phyloP scores from a whole-genome alignment of 2,888 invertebrate species.

The Dicycla oo region DNA sequence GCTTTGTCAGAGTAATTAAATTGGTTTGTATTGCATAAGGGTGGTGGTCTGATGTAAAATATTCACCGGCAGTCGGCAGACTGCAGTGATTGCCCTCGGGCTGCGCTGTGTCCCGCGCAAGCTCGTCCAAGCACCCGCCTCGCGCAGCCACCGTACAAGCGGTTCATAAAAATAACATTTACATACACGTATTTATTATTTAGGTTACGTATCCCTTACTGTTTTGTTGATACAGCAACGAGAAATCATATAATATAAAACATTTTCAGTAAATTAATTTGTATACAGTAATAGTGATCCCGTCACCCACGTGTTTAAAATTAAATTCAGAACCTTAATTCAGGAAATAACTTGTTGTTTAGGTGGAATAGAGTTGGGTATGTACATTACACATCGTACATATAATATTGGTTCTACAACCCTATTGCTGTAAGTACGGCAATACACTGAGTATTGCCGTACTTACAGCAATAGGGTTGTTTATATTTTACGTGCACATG shows the following conservation, averaged over 20 bases:
- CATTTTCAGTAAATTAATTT: constrained; percentile 38
- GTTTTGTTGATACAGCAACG: constrained; percentile 42
- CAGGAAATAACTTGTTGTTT: constrained; percentile 22
- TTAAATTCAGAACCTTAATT: constrained; percentile 19
- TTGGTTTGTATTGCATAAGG: constrained; percentile 47
- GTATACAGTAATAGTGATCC: constrained; percentile 14
- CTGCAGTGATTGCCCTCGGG: constrained; percentile 59
- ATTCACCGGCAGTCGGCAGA: constrained; percentile 50
- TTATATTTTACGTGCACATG: background rate
- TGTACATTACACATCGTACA: constrained; percentile 21
- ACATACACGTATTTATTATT: constrained; percentile 55
- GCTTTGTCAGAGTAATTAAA: constrained; percentile 45
- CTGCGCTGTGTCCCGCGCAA: constrained; percentile 45
- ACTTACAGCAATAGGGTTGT: background rate
- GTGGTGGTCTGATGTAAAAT: constrained; percentile 56
- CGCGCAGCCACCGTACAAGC: constrained; percentile 31
- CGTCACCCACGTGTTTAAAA: constrained; percentile 19
- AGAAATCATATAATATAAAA: constrained; percentile 30
- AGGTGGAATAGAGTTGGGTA: constrained; percentile 16
- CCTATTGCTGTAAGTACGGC: constrained; percentile 1
- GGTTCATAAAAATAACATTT: constrained; percentile 56
- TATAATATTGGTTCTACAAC: background rate
- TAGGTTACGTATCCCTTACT: constrained; percentile 33
- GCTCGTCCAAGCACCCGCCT: constrained; percentile 24
- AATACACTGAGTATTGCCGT: background rate